These are phyloP conservation scores for Drosophila testacea DNA, from an alignment of 2,888 invertebrate species.

Conservation along the genomic window DNA sequence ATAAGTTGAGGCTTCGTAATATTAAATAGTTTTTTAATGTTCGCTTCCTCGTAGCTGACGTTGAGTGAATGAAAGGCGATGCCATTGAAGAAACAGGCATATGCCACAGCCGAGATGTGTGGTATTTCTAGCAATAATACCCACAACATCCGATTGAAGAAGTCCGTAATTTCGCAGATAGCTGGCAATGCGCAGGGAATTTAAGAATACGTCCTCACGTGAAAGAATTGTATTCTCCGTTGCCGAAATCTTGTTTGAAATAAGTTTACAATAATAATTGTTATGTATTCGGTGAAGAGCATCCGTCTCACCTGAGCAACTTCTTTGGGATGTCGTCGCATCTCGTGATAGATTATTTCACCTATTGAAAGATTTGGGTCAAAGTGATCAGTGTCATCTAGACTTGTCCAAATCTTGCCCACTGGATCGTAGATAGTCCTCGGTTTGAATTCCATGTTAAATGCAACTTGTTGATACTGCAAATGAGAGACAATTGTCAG, in stretches of 20 bases:
- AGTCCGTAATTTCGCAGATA: slow-evolving; percentile 41
- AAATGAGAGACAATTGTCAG: not conserved
- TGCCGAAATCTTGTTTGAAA: slow-evolving; percentile 26
- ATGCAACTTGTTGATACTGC: not conserved
- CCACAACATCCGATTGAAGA: slow-evolving; percentile 59
- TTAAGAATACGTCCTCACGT: slow-evolving; percentile 19
- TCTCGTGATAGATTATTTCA: slow-evolving; percentile 35
- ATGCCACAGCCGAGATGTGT: slow-evolving; percentile 59
- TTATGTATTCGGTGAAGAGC: no score
- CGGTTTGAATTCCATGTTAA: slow-evolving; percentile 24
- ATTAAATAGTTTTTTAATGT: slow-evolving; percentile 24
- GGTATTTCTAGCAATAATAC: slow-evolving; percentile 61
- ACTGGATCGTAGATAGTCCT: slow-evolving; percentile 23
- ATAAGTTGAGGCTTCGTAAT: slow-evolving; percentile 35
- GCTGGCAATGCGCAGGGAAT: slow-evolving; percentile 46
- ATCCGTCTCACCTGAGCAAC: slow-evolving; percentile 32
- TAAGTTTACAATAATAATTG: no score
- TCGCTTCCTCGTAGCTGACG: slow-evolving; percentile 20
- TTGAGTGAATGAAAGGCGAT: slow-evolving; percentile 58
- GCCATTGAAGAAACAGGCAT: slow-evolving; percentile 57
- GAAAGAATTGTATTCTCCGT: slow-evolving; percentile 31
- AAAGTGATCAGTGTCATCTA: slow-evolving; percentile 19
- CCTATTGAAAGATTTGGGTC: slow-evolving; percentile 32
- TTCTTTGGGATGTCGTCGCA: slow-evolving; percentile 38
- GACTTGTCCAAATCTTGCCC: slow-evolving; percentile 25